phyloP scores from a whole-genome alignment of 2,797 vertebrate genomes.

The Masticophis lateralis region DNA sequence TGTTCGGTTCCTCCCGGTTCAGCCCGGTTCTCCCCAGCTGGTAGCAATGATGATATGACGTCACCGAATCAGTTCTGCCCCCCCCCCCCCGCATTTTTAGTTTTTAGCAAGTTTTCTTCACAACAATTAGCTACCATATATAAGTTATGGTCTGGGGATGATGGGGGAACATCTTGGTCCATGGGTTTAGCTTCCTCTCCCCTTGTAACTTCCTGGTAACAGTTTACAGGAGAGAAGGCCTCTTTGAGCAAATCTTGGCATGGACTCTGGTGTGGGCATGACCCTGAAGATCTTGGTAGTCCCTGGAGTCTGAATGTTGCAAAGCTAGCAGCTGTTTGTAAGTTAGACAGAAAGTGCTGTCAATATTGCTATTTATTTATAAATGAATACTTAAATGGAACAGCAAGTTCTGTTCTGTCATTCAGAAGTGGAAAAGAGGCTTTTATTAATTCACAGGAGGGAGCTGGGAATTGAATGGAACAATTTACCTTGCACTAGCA shows the following conservation, averaged over 20 bases:
- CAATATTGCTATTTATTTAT: slow-evolving; percentile 38
- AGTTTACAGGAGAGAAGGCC: neutral
- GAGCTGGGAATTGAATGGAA: neutral
- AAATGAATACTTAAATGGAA: neutral
- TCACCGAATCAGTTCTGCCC: too few relatives aligned
- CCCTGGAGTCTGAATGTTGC: neutral
- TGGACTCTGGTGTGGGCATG: slow-evolving; percentile 29
- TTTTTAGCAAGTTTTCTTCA: neutral
- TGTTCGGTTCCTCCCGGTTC: too few relatives aligned
- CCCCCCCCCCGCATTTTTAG: neutral
- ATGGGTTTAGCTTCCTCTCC: neutral
- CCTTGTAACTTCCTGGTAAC: neutral
- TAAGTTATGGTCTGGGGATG: neutral
- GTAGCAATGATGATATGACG: too few relatives aligned
- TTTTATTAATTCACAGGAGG: neutral
- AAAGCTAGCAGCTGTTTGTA: slow-evolving; percentile 18
- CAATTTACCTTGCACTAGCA: neutral
- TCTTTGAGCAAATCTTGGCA: neutral
- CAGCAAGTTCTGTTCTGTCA: neutral
- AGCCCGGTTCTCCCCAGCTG: too few relatives aligned
- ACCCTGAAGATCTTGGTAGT: neutral
- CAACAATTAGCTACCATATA: neutral
- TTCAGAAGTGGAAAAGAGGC: neutral
- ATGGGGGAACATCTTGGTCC: rapidly evolving
- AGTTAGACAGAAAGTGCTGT: neutral